Evolutionary conservation across 2,888 invertebrate species (phyloP).

Genomic region (Epistrophe grossulariae): DNA sequence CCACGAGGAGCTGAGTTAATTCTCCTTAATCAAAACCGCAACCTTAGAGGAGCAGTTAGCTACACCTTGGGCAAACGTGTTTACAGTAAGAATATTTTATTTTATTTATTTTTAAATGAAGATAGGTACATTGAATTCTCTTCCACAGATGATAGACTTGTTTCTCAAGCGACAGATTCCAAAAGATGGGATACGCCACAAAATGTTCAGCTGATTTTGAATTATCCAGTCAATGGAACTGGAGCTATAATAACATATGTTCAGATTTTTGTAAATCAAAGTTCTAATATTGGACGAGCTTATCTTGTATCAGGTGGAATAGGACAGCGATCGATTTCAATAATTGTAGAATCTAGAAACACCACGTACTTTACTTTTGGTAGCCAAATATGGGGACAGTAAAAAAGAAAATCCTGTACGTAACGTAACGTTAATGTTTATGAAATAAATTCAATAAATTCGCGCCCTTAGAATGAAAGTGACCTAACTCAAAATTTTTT

Average conservation of each 20-base stretch:
- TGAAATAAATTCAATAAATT: no score
- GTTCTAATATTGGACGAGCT: conserved; percentile 69
- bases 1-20: not conserved
- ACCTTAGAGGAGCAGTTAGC: not conserved
- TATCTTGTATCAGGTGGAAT: conserved; percentile 77
- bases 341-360: conserved; percentile 71
- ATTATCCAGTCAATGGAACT: conserved; percentile 71
- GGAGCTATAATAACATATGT: conserved; percentile 75
- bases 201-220: conserved; percentile 67
- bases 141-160: conserved; percentile 68
- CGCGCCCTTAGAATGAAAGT: no score
- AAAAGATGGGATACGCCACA: conserved; percentile 51
- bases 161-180: conserved; percentile 58
- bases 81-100: conserved; percentile 13
- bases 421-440: no score
- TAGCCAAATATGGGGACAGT: no score
- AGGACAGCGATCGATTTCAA: conserved; percentile 69
- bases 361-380: conserved; percentile 12
- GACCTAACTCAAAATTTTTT: no score
- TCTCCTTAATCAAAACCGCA: not conserved
- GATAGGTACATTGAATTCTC: not conserved
- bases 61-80: conserved; percentile 12
- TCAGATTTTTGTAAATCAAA: conserved; percentile 75
- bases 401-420: no score
- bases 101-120: not conserved